Evolutionary conservation across 2,113 vertebrate genomes (phyloP), one percentile per base, ranked within the genome.

Genomic region (Ondatra zibethicus): DNA sequence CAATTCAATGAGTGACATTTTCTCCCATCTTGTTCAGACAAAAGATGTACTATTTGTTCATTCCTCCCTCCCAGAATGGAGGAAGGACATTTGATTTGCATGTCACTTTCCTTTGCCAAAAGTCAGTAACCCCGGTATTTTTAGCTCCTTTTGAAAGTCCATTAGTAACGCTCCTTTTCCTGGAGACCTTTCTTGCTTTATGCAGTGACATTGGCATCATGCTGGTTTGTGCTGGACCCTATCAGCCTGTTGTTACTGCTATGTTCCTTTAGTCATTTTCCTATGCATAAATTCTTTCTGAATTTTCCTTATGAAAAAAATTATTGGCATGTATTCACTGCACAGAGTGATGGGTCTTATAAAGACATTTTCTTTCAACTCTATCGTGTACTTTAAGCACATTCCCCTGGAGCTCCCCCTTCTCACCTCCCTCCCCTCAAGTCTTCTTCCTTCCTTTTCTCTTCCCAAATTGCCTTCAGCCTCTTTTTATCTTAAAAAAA

Each of bases 141-240:
- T 98, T 97, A 98, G 94, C 86, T 98, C 82, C 73, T 96, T 96
- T 81, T 12, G 14, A 97, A 98, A 91, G 91, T 87, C 92, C 70
- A 76, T 98, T 98, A 97, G 90, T 84, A 94, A 95, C 1, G 70
- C 29, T 76, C 0, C 68, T 89, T 82, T 45, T 96, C 63, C 87
- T 95, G 23, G 42, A 94, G 94, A 89, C 29, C 0, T 7, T 81
- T 68, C 16, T 80, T 89, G 94, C 96, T 19, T 92, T 85, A 5
- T 90, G 76, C 33, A n/a, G 93, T 95, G 80, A n/a, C 76, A 58
- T 96, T 81, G 92, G 89, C 75, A 25, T 47, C 52, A 91, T 95
- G 96, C 87, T 92, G 58, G 2, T 77, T 94, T 88, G 65, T 95
- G 12, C n/a, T 11, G 68, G 36, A 52, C 58, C 82, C 52, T 10